Evolutionary conservation across 2,113 vertebrate species (phyloP).

Genomic region (mouse (Mus musculus)): GRCm39 chr2:160143501-160144000

Average conservation of each 20-base stretch:
- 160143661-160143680: neutral
- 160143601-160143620: neutral
- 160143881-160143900: neutral
- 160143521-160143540: neutral
- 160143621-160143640: neutral
- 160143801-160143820: neutral
- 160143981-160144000: constrained; percentile 16
- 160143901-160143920: neutral
- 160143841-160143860: neutral
- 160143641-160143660: neutral
- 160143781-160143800: neutral
- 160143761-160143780: neutral
- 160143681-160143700: neutral
- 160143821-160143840: neutral
- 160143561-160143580: neutral
- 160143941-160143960: neutral
- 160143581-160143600: neutral
- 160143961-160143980: neutral
- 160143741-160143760: neutral
- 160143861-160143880: neutral
- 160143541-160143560: neutral
- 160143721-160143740: neutral
- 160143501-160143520: neutral
- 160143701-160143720: neutral
- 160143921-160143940: neutral